Evolutionary conservation across 2,888 invertebrate species (phyloP).

Genomic region (Diaperis boleti): DNA sequence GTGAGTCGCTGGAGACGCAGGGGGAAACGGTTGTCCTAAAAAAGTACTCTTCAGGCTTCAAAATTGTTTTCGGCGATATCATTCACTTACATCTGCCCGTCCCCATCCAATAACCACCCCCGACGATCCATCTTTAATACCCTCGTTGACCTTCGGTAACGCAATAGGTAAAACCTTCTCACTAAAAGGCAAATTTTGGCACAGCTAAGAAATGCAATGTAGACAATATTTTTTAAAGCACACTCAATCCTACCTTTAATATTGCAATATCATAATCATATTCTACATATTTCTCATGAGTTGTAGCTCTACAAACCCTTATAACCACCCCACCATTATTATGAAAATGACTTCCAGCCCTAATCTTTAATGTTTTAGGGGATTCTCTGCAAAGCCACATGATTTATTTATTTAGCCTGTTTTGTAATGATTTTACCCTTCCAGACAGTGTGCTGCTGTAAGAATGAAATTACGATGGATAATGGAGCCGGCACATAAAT

Average conservation of each 20-base stretch:
- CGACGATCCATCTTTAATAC: slow-evolving; percentile 35
- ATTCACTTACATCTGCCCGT: slow-evolving; percentile 38
- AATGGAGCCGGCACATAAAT: slow-evolving; percentile 69
- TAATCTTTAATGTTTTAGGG: slow-evolving; percentile 26
- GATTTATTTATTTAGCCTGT: not conserved
- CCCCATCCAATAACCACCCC: slow-evolving; percentile 55
- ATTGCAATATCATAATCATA: slow-evolving; percentile 50
- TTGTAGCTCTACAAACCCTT: slow-evolving; percentile 30
- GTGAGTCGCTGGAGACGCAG: not conserved
- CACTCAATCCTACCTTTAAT: slow-evolving; percentile 46
- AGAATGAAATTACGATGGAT: slow-evolving; percentile 50
- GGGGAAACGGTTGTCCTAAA: not conserved
- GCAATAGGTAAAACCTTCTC: slow-evolving; percentile 45
- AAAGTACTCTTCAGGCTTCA: not conserved
- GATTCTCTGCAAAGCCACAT: slow-evolving; percentile 20
- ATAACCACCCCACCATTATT: slow-evolving; percentile 26
- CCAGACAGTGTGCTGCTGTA: slow-evolving; percentile 54
- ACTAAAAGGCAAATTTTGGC: slow-evolving; percentile 41
- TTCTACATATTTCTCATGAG: slow-evolving; percentile 32
- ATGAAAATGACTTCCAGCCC: slow-evolving; percentile 39
- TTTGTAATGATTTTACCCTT: slow-evolving; percentile 33
- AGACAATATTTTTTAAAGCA: slow-evolving; percentile 26
- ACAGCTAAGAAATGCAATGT: slow-evolving; percentile 38
- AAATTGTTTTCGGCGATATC: not conserved
- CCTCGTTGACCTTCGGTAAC: slow-evolving; percentile 42